Conservation (phyloP, 1,140 invertebrate species). For the Eupeodes corollae region DNA sequence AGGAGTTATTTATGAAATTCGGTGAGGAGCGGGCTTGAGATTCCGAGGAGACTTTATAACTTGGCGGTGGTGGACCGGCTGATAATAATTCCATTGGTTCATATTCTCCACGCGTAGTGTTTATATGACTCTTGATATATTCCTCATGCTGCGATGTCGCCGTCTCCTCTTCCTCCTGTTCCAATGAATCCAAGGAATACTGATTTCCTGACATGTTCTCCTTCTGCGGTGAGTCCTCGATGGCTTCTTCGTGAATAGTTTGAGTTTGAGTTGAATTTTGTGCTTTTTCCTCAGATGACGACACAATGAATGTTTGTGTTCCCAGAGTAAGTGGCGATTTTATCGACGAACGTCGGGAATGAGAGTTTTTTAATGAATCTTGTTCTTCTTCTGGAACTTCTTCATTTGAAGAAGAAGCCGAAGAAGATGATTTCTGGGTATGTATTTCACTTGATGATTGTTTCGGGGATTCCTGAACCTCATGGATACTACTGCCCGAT, state of each 20-base stretch:
- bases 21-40: neutral
- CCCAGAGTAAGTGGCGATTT: no score
- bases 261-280: no score
- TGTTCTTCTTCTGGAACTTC: neutral
- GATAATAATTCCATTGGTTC: neutral
- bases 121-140: slow-evolving; percentile 6
- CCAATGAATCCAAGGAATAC: neutral
- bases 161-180: neutral
- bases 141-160: neutral
- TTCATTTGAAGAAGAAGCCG: neutral
- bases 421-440: neutral
- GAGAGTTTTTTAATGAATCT: no score
- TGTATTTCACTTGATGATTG: neutral
- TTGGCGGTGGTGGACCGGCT: neutral
- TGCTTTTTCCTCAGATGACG: no score
- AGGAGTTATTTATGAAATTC: neutral
- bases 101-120: slow-evolving; percentile 5
- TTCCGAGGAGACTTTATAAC: neutral
- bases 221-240: neutral
- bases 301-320: no score
- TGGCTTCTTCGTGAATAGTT: neutral
- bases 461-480: no score
- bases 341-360: no score
- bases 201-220: neutral
- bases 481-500: neutral